Percentiles rank a stretch among this genome's conserved stretches.
Evolutionary conservation across 2,797 vertebrate genomes (phyloP).

Genomic region (Acropternis orthonyx): DNA sequence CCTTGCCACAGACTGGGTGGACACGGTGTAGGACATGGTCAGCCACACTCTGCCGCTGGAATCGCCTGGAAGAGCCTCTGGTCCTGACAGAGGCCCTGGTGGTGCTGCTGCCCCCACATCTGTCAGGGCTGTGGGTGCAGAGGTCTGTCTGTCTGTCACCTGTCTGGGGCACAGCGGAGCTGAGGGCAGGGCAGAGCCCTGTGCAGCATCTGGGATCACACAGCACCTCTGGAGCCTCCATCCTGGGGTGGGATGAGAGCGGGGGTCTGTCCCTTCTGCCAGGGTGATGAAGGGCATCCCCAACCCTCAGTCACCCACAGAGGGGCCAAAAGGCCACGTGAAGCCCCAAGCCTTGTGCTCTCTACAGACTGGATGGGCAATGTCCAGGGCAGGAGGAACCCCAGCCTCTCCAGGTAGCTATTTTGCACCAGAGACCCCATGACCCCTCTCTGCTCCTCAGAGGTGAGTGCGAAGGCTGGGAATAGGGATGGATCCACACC

Average conservation of each 20-base stretch:
- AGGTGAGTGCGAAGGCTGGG: background rate
- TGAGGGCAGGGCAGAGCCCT: background rate
- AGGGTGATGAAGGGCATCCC: background rate
- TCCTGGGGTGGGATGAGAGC: accelerated
- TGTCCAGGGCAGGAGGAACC: background rate
- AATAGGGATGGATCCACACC: background rate
- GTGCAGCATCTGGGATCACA: background rate
- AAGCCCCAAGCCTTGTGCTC: background rate
- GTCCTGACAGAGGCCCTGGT: background rate
- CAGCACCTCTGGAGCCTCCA: background rate
- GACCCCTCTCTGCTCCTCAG: background rate
- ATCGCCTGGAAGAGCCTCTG: accelerated
- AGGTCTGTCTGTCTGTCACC: background rate
- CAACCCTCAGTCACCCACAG: too few relatives aligned
- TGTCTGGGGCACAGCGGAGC: background rate
- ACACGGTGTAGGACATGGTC: accelerated
- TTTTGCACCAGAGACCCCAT: background rate
- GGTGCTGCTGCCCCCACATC: accelerated
- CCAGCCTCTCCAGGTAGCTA: background rate
- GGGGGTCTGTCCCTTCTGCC: background rate
- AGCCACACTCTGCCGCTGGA: background rate
- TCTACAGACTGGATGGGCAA: background rate
- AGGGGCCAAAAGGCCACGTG: background rate
- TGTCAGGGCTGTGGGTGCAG: accelerated
- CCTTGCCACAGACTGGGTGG: background rate